Evolutionary conservation across 2,797 vertebrate genomes (phyloP).

Genomic region (Danio choprae): DNA sequence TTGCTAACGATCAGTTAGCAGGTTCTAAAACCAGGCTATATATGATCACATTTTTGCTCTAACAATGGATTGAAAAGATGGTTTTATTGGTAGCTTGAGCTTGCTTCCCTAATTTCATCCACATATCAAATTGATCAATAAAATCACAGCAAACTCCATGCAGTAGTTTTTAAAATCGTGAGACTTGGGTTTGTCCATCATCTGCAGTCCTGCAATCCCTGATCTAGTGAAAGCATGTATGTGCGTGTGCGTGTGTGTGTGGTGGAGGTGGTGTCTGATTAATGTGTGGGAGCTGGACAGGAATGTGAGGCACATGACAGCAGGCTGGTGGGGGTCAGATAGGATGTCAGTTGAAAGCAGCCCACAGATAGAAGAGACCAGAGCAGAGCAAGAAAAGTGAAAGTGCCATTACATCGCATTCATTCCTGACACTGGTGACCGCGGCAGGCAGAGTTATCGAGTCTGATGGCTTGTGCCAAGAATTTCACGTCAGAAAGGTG

Average conservation of each 20-base stretch:
- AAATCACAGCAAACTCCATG: not conserved
- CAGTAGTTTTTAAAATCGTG: not conserved
- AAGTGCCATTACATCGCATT: not conserved
- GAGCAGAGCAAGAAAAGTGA: slow-evolving; percentile 7
- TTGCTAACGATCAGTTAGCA: too few species aligned
- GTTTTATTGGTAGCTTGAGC: not conserved
- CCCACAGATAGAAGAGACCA: slow-evolving; percentile 22
- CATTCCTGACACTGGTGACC: slow-evolving; percentile 35
- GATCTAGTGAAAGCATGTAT: not conserved
- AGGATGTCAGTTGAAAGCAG: slow-evolving; percentile 44
- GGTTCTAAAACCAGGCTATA: too few species aligned
- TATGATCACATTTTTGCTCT: not conserved
- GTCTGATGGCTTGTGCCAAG: slow-evolving; percentile 16
- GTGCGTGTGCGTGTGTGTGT: not conserved
- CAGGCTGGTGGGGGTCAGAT: slow-evolving; percentile 43
- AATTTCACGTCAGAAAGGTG: slow-evolving; percentile 7
- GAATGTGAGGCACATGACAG: slow-evolving; percentile 52
- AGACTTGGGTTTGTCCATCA: not conserved
- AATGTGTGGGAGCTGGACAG: slow-evolving; percentile 37
- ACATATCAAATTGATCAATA: not conserved
- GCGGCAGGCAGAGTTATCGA: not conserved
- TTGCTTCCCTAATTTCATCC: not conserved
- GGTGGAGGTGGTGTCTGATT: slow-evolving; percentile 24
- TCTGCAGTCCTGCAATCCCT: not conserved
- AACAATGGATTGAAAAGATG: not conserved